Evolutionary conservation across 2,888 invertebrate genomes (phyloP).

Genomic region (Apamea sordens): DNA sequence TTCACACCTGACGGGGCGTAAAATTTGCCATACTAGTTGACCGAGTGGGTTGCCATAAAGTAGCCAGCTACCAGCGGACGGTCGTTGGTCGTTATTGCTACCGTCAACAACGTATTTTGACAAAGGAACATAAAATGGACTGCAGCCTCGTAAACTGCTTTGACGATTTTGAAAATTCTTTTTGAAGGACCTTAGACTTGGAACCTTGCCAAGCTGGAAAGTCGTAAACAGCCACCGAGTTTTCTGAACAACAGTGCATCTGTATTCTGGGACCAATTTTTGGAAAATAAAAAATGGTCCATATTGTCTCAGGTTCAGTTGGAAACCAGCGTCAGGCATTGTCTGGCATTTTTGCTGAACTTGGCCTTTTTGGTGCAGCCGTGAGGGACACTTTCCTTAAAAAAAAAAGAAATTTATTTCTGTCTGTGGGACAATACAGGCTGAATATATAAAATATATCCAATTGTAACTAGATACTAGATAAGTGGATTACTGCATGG

Average conservation of each 20-base stretch:
- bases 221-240: not conserved
- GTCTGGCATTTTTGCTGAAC: too few relatives aligned
- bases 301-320: too few relatives aligned
- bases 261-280: not conserved
- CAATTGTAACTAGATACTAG: not conserved
- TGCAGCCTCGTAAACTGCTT: conserved; percentile 30
- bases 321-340: too few relatives aligned
- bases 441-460: not conserved
- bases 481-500: not conserved
- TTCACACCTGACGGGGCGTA: conserved; percentile 70
- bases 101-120: conserved; percentile 32
- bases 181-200: conserved; percentile 1
- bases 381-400: too few relatives aligned
- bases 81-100: conserved; percentile 12
- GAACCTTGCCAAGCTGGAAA: not conserved
- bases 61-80: conserved; percentile 26
- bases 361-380: too few relatives aligned
- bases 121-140: conserved; percentile 11
- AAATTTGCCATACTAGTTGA: conserved; percentile 63
- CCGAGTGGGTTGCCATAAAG: conserved; percentile 62
- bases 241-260: not conserved
- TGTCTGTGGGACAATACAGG: too few relatives aligned
- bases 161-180: conserved; percentile 27
- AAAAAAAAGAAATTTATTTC: too few relatives aligned
- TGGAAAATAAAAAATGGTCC: not conserved